Evolutionary conservation across 2,113 vertebrate species (phyloP).

Genomic region (Ceyx margarethae): DNA sequence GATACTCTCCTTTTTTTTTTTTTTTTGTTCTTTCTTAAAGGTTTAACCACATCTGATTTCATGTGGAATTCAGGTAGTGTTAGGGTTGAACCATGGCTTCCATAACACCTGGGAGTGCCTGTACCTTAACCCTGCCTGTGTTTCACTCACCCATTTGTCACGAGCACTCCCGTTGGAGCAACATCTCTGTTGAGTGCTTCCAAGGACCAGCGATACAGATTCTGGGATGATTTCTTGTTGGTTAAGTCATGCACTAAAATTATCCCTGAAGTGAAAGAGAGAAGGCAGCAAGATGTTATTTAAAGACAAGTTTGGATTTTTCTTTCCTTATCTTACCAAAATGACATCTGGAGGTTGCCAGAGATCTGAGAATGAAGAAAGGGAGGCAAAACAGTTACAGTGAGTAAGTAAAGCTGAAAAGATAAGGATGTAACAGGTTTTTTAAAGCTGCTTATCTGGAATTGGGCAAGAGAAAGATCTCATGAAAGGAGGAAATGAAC

Average conservation of each 20-base stretch:
- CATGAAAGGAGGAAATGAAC: slow-evolving; percentile 2
- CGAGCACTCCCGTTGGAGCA: slow-evolving; percentile 90
- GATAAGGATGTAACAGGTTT: background rate
- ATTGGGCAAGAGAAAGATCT: slow-evolving; percentile 12
- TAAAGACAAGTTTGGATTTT: background rate
- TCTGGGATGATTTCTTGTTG: slow-evolving; percentile 98
- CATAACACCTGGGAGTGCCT: background rate
- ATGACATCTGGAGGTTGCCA: background rate
- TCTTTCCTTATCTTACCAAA: background rate
- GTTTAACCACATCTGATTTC: background rate
- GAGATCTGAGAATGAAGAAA: background rate
- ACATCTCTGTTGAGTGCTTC: slow-evolving; percentile 93
- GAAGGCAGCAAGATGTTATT: slow-evolving; percentile 4
- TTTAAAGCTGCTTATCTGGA: slow-evolving; percentile 39
- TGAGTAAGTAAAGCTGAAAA: background rate
- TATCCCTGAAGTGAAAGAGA: slow-evolving; percentile 81
- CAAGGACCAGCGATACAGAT: slow-evolving; percentile 93
- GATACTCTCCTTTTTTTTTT: background rate
- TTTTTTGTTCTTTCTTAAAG: background rate
- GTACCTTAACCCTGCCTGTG: background rate
- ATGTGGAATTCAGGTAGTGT: background rate
- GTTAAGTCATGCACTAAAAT: slow-evolving; percentile 97
- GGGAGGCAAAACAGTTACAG: background rate
- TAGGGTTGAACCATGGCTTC: background rate
- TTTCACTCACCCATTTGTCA: slow-evolving; percentile 89